Percentiles rank a stretch among this genome's conserved stretches.
Conservation (phyloP, 2,888 invertebrate genomes). For the Liopterus haemorrhoidalis region DNA sequence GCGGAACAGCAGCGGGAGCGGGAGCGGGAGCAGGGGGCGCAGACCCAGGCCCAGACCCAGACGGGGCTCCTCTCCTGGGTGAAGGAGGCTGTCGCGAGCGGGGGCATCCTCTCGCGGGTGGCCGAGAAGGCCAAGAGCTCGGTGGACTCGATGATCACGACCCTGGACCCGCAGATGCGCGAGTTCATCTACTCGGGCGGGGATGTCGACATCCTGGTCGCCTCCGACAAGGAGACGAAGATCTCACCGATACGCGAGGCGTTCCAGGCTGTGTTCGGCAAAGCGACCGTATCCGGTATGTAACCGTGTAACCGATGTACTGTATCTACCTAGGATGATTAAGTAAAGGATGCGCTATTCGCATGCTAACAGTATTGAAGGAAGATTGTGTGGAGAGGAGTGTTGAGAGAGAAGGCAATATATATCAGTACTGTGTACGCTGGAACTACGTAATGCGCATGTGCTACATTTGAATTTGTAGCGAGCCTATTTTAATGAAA, state of each 20-base stretch:
- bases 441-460: too few species aligned
- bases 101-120: slow-evolving; percentile 60
- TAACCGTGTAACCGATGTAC: slow-evolving; percentile 15
- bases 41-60: slow-evolving; percentile 29
- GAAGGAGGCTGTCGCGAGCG: slow-evolving; percentile 61
- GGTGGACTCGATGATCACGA: slow-evolving; percentile 79
- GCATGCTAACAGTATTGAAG: too few species aligned
- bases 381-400: too few species aligned
- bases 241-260: slow-evolving; percentile 72
- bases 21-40: slow-evolving; percentile 33
- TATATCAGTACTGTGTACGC: too few species aligned
- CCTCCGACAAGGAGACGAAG: slow-evolving; percentile 71
- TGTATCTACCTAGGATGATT: neutral
- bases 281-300: slow-evolving; percentile 71
- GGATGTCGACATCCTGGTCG: slow-evolving; percentile 66
- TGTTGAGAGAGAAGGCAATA: too few species aligned
- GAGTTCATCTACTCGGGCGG: slow-evolving; percentile 79
- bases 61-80: slow-evolving; percentile 61
- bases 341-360: too few species aligned
- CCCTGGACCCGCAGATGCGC: slow-evolving; percentile 84
- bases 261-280: slow-evolving; percentile 72
- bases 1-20: slow-evolving; percentile 29
- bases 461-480: too few species aligned
- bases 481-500: too few species aligned
- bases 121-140: slow-evolving; percentile 73